phyloP scores from a whole-genome alignment of 2,797 vertebrate genomes.

The Hippoglossus hippoglossus region DNA sequence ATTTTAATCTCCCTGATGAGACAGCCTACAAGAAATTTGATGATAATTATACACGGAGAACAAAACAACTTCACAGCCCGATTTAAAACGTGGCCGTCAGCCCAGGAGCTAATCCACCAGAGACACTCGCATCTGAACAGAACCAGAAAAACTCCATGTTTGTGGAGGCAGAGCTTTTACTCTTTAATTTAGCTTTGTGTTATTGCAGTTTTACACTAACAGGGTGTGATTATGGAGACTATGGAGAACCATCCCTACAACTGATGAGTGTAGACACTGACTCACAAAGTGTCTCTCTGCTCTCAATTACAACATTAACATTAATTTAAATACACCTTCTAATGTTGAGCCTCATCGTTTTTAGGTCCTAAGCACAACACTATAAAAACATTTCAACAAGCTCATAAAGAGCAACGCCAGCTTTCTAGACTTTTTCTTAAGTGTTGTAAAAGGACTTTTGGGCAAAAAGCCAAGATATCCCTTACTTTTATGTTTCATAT shows the following conservation, averaged over 20 bases:
- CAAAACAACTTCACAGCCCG: constrained; percentile 25
- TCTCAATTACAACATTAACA: no score
- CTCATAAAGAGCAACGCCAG: no score
- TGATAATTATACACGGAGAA: constrained; percentile 25
- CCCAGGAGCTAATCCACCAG: constrained; percentile 53
- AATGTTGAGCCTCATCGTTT: no score
- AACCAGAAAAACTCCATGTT: constrained; percentile 27
- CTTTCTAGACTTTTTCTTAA: no score
- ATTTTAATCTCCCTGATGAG: constrained; percentile 28
- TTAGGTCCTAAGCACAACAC: no score
- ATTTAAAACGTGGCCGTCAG: constrained; percentile 58
- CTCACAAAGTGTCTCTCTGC: no score
- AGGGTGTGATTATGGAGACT: neutral
- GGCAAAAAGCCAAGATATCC: neutral
- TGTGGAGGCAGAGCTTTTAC: constrained; percentile 23
- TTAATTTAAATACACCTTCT: no score
- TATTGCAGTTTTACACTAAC: constrained; percentile 13
- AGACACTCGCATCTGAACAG: constrained; percentile 53
- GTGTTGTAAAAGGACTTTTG: no score
- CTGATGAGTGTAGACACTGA: neutral
- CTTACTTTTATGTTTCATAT: neutral
- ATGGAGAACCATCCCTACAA: constrained; percentile 11
- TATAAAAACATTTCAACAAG: no score
- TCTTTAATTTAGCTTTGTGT: constrained; percentile 3
- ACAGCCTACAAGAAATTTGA: constrained; percentile 11